A percentile compares a stretch with the other conserved stretches of the same genome.
phyloP scores from a whole-genome alignment of 2,113 vertebrate species.

The Halcyon malimbica region DNA sequence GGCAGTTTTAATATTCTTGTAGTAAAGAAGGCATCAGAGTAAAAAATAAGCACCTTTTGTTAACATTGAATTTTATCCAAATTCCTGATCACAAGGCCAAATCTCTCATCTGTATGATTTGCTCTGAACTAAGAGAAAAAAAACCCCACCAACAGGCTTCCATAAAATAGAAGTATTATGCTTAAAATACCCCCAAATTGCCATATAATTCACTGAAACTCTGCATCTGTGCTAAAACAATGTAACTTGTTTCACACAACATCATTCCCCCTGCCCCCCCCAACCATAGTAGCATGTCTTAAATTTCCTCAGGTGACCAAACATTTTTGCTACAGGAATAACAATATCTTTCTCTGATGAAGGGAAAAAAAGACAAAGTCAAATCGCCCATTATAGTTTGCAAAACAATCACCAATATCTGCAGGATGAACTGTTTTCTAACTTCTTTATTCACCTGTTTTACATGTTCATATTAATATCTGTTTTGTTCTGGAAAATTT shows the following conservation, averaged over 20 bases:
- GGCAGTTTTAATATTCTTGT: background rate
- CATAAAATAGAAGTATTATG: background rate
- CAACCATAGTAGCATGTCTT: background rate
- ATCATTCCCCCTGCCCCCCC: background rate
- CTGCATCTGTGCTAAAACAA: background rate
- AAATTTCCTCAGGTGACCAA: background rate
- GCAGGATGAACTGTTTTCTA: background rate
- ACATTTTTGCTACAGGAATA: background rate
- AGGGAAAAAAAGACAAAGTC: background rate
- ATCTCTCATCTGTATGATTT: background rate
- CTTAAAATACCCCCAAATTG: background rate
- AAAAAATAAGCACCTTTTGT: background rate
- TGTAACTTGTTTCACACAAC: background rate
- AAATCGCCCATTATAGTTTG: background rate
- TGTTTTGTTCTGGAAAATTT: background rate
- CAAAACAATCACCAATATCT: background rate
- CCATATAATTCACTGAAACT: background rate
- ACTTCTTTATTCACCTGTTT: background rate
- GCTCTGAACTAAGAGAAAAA: background rate
- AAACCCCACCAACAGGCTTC: background rate
- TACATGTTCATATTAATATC: background rate
- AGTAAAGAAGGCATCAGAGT: background rate
- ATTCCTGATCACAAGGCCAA: background rate
- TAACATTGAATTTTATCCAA: background rate
- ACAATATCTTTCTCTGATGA: background rate